Conservation (phyloP, 64 coral and sea anemone species). For the Dendrophyllia cribrosa region DNA sequence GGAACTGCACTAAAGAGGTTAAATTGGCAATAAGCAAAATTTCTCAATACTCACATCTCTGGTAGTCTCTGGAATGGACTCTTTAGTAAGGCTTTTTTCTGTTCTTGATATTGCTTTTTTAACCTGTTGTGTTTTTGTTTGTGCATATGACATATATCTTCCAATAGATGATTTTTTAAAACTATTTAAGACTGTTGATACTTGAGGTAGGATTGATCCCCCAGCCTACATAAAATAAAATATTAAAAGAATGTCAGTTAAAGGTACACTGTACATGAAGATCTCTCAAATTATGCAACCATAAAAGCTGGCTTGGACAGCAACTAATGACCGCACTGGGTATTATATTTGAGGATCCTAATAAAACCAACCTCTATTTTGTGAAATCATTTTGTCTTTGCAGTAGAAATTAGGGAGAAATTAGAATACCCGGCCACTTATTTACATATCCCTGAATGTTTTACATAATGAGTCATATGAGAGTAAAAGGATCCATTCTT, state of each 20-base stretch:
- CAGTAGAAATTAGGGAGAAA: too few relatives aligned
- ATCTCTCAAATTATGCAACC: too few relatives aligned
- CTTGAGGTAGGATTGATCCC: constrained; percentile 66
- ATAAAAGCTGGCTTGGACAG: too few relatives aligned
- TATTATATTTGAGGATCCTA: too few relatives aligned
- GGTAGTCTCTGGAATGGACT: constrained; percentile 16
- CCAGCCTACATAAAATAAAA: constrained; percentile 61
- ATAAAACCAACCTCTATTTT: too few relatives aligned
- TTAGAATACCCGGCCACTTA: too few relatives aligned
- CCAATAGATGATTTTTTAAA: constrained; percentile 71
- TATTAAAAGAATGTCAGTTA: not conserved
- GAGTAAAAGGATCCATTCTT: too few relatives aligned
- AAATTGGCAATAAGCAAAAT: not conserved
- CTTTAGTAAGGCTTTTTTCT: not conserved
- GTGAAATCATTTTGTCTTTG: too few relatives aligned
- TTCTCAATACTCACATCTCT: not conserved
- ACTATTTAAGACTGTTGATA: constrained; percentile 64
- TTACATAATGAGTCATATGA: too few relatives aligned
- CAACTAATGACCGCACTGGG: too few relatives aligned
- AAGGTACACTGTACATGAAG: too few relatives aligned
- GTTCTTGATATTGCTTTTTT: constrained; percentile 49
- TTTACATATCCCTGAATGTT: too few relatives aligned
- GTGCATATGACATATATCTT: constrained; percentile 78
- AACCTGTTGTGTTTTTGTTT: constrained; percentile 67
- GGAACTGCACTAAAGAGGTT: not conserved